Conservation (phyloP, 2,113 vertebrate genomes). For the Brachypodius melanocephalos region DNA sequence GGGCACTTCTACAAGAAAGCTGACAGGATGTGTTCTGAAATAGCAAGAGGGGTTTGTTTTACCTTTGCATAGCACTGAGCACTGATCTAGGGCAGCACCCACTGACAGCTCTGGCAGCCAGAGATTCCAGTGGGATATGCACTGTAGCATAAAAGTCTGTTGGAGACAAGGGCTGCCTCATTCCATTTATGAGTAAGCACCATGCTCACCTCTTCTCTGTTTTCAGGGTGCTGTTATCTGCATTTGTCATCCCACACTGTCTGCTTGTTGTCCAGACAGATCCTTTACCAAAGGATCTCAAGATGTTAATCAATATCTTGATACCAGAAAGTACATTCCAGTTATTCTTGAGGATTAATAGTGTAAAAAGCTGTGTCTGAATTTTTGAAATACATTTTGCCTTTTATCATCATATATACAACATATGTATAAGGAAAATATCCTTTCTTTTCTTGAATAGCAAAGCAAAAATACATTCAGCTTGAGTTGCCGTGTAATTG, state of each 20-base stretch:
- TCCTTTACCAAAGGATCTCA: not conserved
- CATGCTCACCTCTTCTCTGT: not conserved
- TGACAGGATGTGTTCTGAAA: not conserved
- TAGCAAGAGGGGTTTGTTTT: not conserved
- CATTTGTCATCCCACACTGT: not conserved
- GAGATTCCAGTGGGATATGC: not conserved
- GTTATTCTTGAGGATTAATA: not conserved
- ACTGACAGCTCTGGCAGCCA: not conserved
- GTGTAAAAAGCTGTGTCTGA: not conserved
- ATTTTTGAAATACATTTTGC: not conserved
- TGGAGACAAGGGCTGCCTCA: not conserved
- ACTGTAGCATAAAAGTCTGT: not conserved
- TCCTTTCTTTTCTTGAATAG: not conserved
- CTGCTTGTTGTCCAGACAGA: not conserved
- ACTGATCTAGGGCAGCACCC: not conserved
- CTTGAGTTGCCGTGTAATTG: not conserved
- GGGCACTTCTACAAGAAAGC: not conserved
- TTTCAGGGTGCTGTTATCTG: not conserved
- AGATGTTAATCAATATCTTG: not conserved
- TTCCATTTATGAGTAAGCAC: not conserved
- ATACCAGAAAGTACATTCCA: not conserved
- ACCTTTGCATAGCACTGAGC: fast-evolving
- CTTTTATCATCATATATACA: not conserved
- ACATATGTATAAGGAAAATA: fast-evolving
- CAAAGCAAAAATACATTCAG: not conserved